Evolutionary conservation across 2,113 vertebrate species (phyloP), one percentile per base, ranked within the genome.

Genomic region (Rhinichthys klamathensis): DNA sequence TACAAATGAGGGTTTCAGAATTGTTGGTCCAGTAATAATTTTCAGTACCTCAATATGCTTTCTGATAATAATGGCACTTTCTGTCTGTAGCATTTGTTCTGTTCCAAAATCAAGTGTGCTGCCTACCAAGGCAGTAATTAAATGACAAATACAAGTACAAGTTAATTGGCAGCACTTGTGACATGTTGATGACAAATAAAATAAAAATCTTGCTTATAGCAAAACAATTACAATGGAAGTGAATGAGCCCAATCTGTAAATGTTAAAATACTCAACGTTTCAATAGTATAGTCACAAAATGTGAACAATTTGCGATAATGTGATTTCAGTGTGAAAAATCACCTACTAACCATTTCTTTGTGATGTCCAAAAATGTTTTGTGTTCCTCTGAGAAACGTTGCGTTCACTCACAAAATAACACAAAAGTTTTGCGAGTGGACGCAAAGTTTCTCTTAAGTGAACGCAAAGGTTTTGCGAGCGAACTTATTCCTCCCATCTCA

Each of bases 1-100:
- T 27, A 80, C 15, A 46, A 80, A 80, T 44, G 38, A 46, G 77
- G n/a, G 23, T 46, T 73, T 46, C 41, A 46, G 38, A 46, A 60
- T 63, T 27, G 15, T 12, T 61, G 77, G 35, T 41, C 32, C 11
- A 41, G 76, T 46, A 25, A 18, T 63, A 63, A 1, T 63, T 41
- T 80, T 44, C 15, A 46, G 38, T 6, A 46, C n/a, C 11, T 3
- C 56, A 61, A 6, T 63, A 61, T 63, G 58, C n/a, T 63, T 63
- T 63, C 60, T 6, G 23, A 63, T 38, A 15, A 58, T 32, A 77
- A 35, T 13, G 10, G 2, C 49, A 35, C 13, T 2, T 56, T 54
- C 21, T 56, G 74, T 32, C 44, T 32, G 1, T 11, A 2, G 25
- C 27, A 6, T 54, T 54, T 76, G 49, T 25, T 76, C 25, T 6